Evolutionary conservation across 1,140 invertebrate species (phyloP).

Genomic region (Proales similis): DNA sequence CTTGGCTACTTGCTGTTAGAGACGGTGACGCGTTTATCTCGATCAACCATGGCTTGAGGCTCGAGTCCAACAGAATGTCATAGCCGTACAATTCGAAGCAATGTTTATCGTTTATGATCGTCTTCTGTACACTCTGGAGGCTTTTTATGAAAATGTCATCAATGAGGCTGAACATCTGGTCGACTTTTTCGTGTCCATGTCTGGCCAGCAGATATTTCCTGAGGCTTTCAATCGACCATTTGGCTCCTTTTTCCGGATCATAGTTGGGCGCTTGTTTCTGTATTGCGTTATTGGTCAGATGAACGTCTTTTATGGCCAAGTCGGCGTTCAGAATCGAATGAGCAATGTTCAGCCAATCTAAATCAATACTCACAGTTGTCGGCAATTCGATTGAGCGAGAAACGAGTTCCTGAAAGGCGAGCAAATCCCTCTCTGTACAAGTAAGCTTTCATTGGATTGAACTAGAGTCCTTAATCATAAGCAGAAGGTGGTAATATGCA

Average conservation of each 20-base stretch:
- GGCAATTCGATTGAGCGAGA: conserved; percentile 54
- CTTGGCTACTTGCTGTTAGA: conserved; percentile 55
- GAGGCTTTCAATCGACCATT: conserved; percentile 55
- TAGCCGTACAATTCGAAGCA: conserved; percentile 59
- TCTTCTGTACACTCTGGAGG: conserved; percentile 53
- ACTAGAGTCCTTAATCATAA: conserved; percentile 48
- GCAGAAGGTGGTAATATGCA: conserved; percentile 3
- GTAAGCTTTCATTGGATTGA: conserved; percentile 55
- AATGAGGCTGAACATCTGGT: conserved; percentile 49
- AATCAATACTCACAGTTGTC: conserved; percentile 48
- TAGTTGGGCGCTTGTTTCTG: conserved; percentile 57
- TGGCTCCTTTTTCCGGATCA: conserved; percentile 56
- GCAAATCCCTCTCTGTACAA: conserved; percentile 56
- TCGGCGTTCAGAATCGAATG: conserved; percentile 35
- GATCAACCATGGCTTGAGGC: conserved; percentile 54
- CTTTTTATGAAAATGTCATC: conserved; percentile 55
- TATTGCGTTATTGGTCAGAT: conserved; percentile 57
- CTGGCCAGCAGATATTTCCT: conserved; percentile 51
- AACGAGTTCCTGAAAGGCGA: conserved; percentile 55
- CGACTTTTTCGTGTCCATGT: conserved; percentile 50
- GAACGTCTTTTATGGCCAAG: conserved; percentile 48
- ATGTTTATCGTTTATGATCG: conserved; percentile 56
- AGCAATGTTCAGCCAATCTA: background rate
- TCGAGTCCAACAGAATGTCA: conserved; percentile 53
- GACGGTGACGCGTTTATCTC: conserved; percentile 57